Evolutionary conservation across 2,113 vertebrate genomes (phyloP).

Genomic region (Gopherus evgoodei): DNA sequence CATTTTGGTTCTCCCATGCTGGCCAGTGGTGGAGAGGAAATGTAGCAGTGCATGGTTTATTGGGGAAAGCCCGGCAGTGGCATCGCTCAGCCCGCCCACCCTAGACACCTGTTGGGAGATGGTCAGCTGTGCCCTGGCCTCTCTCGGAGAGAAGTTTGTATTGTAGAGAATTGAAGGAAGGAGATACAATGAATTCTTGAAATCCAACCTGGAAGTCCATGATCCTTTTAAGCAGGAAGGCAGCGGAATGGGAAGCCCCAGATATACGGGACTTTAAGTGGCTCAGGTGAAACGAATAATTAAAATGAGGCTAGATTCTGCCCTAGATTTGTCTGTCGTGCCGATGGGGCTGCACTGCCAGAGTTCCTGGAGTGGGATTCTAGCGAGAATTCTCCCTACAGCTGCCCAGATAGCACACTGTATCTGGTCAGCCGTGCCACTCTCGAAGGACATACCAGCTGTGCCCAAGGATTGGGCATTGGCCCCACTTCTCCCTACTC

Average conservation of each 20-base stretch:
- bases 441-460: background rate
- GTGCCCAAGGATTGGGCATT: background rate
- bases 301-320: background rate
- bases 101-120: background rate
- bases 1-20: background rate
- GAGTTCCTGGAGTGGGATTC: background rate
- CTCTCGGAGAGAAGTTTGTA: background rate
- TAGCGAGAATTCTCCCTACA: background rate
- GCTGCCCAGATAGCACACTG: background rate
- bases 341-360: background rate
- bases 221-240: background rate
- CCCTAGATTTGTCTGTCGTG: background rate
- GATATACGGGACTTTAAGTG: too few relatives aligned
- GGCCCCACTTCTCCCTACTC: background rate
- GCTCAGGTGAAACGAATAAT: background rate
- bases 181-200: background rate
- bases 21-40: background rate
- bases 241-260: background rate
- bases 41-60: rapidly evolving
- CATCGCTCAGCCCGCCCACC: background rate
- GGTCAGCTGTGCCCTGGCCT: background rate
- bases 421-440: background rate
- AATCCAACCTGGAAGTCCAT: background rate
- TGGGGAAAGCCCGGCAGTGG: background rate
- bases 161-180: too few relatives aligned